A percentile compares a stretch with the other conserved stretches of the same genome.
These are phyloP conservation scores for Cyrtorhinus lividipennis DNA, from an alignment of 1,140 invertebrate species.

Conservation along the genomic window DNA sequence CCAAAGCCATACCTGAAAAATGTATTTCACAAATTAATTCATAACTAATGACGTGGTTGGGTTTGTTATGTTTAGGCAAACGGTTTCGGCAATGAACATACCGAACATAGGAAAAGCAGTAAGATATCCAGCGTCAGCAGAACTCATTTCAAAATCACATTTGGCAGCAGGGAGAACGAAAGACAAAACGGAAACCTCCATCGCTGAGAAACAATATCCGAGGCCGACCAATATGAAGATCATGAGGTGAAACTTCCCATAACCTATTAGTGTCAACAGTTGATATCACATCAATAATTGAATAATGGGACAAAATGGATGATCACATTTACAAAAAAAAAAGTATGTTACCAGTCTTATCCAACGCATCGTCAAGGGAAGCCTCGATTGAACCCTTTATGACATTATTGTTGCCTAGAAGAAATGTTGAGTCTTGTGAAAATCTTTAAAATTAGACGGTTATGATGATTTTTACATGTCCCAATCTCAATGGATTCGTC, in stretches of 20 bases:
- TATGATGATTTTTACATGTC: too few relatives aligned
- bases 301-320: too few relatives aligned
- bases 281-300: too few relatives aligned
- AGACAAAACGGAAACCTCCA: constrained; percentile 74
- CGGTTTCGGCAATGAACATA: too few relatives aligned
- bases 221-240: constrained; percentile 49
- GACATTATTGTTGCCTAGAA: background rate
- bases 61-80: too few relatives aligned
- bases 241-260: constrained; percentile 59
- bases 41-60: background rate
- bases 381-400: background rate
- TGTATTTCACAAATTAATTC: background rate
- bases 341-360: background rate
- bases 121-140: constrained; percentile 53
- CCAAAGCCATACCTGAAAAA: constrained; percentile 63
- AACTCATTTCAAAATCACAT: constrained; percentile 62
- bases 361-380: background rate
- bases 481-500: too few relatives aligned
- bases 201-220: constrained; percentile 58
- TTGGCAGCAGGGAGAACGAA: constrained; percentile 59
- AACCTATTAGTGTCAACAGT: too few relatives aligned
- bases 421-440: too few relatives aligned
- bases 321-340: too few relatives aligned
- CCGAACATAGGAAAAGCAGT: constrained; percentile 61
- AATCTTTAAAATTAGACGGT: too few relatives aligned